Conservation (phyloP, 2,797 vertebrate genomes). For the Myotis findleyi region DNA sequence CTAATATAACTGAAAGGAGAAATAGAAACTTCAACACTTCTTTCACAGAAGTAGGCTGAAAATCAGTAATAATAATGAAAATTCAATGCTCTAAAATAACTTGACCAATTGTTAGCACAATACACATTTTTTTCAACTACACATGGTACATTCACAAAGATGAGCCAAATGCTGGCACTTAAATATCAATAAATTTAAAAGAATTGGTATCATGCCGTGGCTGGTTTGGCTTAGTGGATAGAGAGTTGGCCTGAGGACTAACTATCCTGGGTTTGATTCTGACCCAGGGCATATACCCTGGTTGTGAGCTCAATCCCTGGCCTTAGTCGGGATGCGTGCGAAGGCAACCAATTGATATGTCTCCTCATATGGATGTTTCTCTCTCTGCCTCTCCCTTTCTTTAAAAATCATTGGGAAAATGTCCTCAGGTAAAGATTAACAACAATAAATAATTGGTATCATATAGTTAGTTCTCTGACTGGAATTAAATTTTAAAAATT, state of each 20-base stretch:
- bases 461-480: background rate
- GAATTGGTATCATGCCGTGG: background rate
- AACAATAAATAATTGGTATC: background rate
- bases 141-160: background rate
- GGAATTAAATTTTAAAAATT: background rate
- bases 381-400: no score
- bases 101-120: background rate
- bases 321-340: no score
- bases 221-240: no score
- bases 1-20: background rate
- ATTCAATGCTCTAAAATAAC: background rate
- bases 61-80: background rate
- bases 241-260: no score
- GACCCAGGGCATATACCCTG: no score
- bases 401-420: no score
- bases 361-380: no score
- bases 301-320: no score
- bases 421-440: no score
- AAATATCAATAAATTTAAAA: background rate
- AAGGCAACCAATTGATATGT: no score
- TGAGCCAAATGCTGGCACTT: background rate
- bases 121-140: background rate
- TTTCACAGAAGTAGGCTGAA: background rate
- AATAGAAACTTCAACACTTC: background rate
- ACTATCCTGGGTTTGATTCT: no score